These are phyloP conservation scores for Pristis pectinata DNA, from an alignment of 2,797 vertebrate genomes.

Conservation along the genomic window DNA sequence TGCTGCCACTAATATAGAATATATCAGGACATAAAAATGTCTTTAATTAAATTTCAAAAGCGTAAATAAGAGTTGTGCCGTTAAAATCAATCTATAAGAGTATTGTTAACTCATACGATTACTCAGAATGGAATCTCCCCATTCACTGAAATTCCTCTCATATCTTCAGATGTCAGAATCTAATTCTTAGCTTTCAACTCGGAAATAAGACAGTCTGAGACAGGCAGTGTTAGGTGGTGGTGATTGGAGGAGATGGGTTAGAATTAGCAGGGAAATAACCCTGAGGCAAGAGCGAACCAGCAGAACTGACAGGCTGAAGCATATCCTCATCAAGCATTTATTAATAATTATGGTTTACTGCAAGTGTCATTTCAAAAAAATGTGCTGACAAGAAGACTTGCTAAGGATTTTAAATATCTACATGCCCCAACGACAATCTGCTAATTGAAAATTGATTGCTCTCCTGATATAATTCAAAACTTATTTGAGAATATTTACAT, in stretches of 20 bases:
- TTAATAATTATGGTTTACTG: conserved; percentile 33
- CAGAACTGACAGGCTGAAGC: neutral
- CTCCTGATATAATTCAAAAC: neutral
- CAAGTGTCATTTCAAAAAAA: conserved; percentile 22
- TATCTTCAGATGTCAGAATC: neutral
- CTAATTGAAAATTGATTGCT: conserved; percentile 34
- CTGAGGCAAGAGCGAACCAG: neutral
- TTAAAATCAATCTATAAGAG: too few relatives aligned
- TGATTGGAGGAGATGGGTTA: neutral
- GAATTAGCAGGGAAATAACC: neutral
- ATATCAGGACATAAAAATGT: neutral
- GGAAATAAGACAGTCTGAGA: neutral
- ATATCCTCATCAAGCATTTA: conserved; percentile 18
- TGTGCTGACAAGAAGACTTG: conserved; percentile 26
- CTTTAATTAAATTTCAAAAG: neutral
- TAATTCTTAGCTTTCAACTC: neutral
- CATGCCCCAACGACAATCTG: conserved; percentile 12
- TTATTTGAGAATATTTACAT: neutral
- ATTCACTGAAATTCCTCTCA: neutral
- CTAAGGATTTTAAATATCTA: conserved; percentile 4
- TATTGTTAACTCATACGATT: neutral
- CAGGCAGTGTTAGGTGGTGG: neutral
- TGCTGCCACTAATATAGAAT: neutral
- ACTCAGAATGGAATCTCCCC: neutral
- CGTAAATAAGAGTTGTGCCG: neutral